phyloP scores from a whole-genome alignment of 2,797 vertebrate genomes.

The Moxostoma hubbsi region DNA sequence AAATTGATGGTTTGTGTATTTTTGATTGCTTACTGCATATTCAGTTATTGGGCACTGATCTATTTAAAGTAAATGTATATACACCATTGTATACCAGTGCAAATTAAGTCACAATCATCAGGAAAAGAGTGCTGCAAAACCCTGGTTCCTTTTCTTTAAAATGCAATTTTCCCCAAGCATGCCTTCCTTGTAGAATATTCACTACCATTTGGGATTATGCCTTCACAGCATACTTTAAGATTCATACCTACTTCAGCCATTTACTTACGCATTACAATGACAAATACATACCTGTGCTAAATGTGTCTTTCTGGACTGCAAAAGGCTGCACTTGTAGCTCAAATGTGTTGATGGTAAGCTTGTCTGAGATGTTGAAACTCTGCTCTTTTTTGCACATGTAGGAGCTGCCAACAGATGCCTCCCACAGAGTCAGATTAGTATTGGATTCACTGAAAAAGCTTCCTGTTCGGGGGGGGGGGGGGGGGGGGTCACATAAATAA shows the following conservation, averaged over 20 bases:
- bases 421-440: slow-evolving; percentile 86
- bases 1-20: too few relatives aligned
- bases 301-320: slow-evolving; percentile 76
- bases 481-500: not conserved
- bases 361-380: slow-evolving; percentile 75
- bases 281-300: slow-evolving; percentile 84
- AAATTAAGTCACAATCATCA: too few relatives aligned
- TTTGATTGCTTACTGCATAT: too few relatives aligned
- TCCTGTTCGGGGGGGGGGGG: slow-evolving; percentile 66
- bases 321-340: slow-evolving; percentile 90
- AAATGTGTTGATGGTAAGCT: slow-evolving; percentile 83
- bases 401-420: slow-evolving; percentile 86
- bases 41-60: too few relatives aligned
- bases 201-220: not conserved
- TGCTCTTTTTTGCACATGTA: slow-evolving; percentile 95
- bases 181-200: too few relatives aligned
- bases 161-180: too few relatives aligned
- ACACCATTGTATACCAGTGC: too few relatives aligned
- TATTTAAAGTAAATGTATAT: too few relatives aligned
- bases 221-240: too few relatives aligned
- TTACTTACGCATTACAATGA: not conserved
- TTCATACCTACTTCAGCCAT: not conserved
- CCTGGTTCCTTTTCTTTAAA: too few relatives aligned
- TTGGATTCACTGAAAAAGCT: slow-evolving; percentile 62
- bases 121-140: too few relatives aligned